A percentile compares a stretch with the other conserved stretches of the same genome.
These are phyloP conservation scores for Callocephalon fimbriatum DNA, from an alignment of 2,113 vertebrate genomes.

Conservation along the genomic window DNA sequence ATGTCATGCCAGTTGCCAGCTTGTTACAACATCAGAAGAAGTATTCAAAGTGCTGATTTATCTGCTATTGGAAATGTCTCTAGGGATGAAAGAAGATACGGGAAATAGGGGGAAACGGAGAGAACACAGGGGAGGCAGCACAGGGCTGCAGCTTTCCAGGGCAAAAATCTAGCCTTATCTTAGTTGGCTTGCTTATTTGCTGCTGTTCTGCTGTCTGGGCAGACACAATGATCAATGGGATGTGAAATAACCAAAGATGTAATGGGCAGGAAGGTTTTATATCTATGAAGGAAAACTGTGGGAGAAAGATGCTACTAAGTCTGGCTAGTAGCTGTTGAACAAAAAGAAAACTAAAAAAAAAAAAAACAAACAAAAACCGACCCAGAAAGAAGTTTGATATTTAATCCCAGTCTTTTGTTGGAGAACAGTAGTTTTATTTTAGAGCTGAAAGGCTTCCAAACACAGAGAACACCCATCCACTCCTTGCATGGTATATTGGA, in stretches of 20 bases:
- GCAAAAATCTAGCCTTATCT: background rate
- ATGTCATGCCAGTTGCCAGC: slow-evolving; percentile 56
- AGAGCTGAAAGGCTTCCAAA: slow-evolving; percentile 28
- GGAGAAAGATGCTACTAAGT: background rate
- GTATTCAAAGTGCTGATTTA: slow-evolving; percentile 69
- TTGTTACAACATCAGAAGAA: slow-evolving; percentile 70
- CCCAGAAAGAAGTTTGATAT: background rate
- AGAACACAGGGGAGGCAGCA: background rate
- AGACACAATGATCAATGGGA: background rate
- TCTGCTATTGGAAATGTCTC: slow-evolving; percentile 57
- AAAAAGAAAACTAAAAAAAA: background rate
- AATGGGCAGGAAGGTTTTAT: slow-evolving; percentile 11
- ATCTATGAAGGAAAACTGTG: background rate
- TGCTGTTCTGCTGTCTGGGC: background rate
- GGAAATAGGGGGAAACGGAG: background rate
- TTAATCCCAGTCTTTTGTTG: slow-evolving; percentile 8
- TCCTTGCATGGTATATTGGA: slow-evolving; percentile 4
- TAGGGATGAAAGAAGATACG: background rate
- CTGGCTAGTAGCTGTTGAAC: slow-evolving; percentile 14
- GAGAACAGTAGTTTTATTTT: slow-evolving; percentile 53
- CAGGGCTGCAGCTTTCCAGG: background rate
- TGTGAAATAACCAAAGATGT: slow-evolving; percentile 21
- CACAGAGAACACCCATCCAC: background rate
- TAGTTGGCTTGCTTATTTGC: slow-evolving; percentile 32
- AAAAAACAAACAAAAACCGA: background rate